Evolutionary conservation across 2,888 invertebrate genomes (phyloP).

Genomic region (Apotomis capreana): DNA sequence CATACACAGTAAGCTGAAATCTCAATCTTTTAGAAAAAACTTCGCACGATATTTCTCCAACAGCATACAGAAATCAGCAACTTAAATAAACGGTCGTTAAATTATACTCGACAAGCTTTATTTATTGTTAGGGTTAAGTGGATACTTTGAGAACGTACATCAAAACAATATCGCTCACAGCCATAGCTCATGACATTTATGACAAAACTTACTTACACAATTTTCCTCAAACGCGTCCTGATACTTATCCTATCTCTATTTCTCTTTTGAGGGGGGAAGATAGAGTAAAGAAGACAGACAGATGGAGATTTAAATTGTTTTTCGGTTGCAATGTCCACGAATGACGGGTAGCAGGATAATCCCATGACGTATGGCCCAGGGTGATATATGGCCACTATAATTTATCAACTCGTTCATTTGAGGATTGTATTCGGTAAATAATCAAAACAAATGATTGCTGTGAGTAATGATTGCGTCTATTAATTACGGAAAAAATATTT

Average conservation of each 20-base stretch:
- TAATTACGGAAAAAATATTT: neutral
- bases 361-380: slow-evolving; percentile 8
- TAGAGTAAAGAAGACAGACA: neutral
- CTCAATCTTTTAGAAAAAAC: too few species aligned
- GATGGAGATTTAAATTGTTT: neutral
- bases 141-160: neutral
- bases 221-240: neutral
- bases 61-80: neutral
- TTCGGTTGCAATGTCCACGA: neutral
- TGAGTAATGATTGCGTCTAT: slow-evolving; percentile 1
- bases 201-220: neutral
- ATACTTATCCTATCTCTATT: slow-evolving; percentile 1
- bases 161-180: neutral
- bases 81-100: neutral
- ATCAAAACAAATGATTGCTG: slow-evolving; percentile 7
- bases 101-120: neutral
- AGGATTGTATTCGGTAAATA: slow-evolving; percentile 3
- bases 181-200: neutral
- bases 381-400: slow-evolving; percentile 18
- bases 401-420: slow-evolving; percentile 19
- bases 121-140: neutral
- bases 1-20: too few species aligned
- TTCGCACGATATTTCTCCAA: neutral
- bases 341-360: slow-evolving; percentile 18
- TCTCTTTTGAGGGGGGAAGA: neutral